A percentile compares a stretch with the other conserved stretches of the same genome.
phyloP scores from a whole-genome alignment of 2,113 vertebrate genomes.

The Labrus mixtus region DNA sequence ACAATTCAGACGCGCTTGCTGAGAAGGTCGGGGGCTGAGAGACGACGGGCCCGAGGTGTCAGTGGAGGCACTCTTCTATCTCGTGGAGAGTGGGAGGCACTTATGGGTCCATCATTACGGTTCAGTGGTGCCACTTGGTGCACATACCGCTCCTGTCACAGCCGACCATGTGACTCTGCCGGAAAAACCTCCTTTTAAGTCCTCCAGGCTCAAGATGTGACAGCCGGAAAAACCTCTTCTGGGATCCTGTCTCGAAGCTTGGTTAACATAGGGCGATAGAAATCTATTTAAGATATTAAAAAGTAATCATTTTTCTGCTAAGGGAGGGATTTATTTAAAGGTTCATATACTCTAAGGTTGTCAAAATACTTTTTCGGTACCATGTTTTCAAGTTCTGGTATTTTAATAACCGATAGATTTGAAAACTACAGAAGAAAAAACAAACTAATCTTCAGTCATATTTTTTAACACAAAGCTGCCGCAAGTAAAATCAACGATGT shows the following conservation, averaged over 20 bases:
- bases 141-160: slow-evolving; percentile 31
- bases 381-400: too few species aligned
- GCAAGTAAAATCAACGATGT: too few species aligned
- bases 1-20: slow-evolving; percentile 25
- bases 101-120: slow-evolving; percentile 51
- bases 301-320: neutral
- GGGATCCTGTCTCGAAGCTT: neutral
- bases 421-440: too few species aligned
- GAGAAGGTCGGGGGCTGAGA: slow-evolving; percentile 27
- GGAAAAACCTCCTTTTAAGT: slow-evolving; percentile 45
- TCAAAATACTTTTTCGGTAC: too few species aligned
- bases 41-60: slow-evolving; percentile 35
- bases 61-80: slow-evolving; percentile 35
- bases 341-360: too few species aligned
- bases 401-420: too few species aligned
- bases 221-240: slow-evolving; percentile 1
- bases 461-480: too few species aligned
- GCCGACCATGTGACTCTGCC: slow-evolving; percentile 16
- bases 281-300: neutral
- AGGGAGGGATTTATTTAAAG: too few species aligned
- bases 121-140: slow-evolving; percentile 54
- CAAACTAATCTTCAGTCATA: too few species aligned
- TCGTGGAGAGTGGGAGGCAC: slow-evolving; percentile 59
- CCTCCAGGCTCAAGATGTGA: slow-evolving; percentile 34
- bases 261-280: neutral